Conservation (phyloP, 2,888 invertebrate genomes). For the Sisyra terminalis region DNA sequence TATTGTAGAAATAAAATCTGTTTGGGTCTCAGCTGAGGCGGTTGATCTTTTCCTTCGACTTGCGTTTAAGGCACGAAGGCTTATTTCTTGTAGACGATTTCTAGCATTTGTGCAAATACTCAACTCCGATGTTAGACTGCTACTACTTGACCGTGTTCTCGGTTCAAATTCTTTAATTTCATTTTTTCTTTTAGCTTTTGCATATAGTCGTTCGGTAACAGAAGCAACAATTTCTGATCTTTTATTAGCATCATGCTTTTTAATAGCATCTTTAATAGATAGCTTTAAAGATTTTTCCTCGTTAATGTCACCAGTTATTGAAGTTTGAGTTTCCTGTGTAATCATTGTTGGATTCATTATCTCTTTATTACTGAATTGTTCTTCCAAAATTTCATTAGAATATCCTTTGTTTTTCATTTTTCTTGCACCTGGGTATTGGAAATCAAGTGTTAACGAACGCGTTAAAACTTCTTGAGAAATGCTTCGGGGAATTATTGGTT, state of each 20-base stretch:
- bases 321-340: too few relatives aligned
- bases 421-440: too few relatives aligned
- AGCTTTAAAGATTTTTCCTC: neutral
- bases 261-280: constrained; percentile 21
- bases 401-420: too few relatives aligned
- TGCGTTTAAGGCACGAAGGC: constrained; percentile 37
- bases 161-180: constrained; percentile 14
- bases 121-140: constrained; percentile 23
- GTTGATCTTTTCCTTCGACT: constrained; percentile 25
- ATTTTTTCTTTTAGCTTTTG: constrained; percentile 34
- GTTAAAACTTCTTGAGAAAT: constrained; percentile 1
- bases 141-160: constrained; percentile 5
- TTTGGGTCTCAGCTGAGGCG: constrained; percentile 39
- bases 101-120: constrained; percentile 41
- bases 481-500: neutral
- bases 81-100: constrained; percentile 37
- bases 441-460: too few relatives aligned
- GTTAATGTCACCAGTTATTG: neutral
- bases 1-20: constrained; percentile 28
- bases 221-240: constrained; percentile 54
- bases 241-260: constrained; percentile 28
- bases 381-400: too few relatives aligned
- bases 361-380: too few relatives aligned
- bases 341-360: too few relatives aligned
- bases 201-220: constrained; percentile 49